These are phyloP conservation scores for Paracentrotus lividus DNA, from an alignment of 53 echinoderm and acorn worm species.

Conservation along the genomic window DNA sequence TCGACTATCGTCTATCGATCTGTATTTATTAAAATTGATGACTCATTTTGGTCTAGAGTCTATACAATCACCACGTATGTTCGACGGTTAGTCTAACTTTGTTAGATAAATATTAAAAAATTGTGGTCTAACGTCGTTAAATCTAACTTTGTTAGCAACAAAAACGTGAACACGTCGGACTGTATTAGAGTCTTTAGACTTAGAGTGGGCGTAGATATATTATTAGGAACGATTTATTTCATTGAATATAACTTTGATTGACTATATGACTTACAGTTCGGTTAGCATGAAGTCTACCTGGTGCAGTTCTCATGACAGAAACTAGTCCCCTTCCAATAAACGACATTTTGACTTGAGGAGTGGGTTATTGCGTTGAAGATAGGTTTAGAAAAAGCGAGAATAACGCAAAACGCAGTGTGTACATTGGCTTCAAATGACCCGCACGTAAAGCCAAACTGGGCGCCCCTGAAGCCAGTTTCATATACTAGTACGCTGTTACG, in stretches of 20 bases:
- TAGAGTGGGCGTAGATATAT: not conserved
- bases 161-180: not conserved
- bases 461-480: not conserved
- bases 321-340: constrained; percentile 31
- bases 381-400: not conserved
- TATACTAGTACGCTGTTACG: no score
- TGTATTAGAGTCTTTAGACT: no score
- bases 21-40: no score
- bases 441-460: not conserved
- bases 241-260: not conserved
- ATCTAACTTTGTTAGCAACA: no score
- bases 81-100: no score
- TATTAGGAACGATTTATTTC: not conserved
- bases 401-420: not conserved
- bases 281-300: not conserved
- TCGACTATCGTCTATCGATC: no score
- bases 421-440: not conserved
- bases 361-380: not conserved
- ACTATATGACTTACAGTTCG: constrained; percentile 4
- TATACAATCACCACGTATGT: no score
- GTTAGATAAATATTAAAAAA: no score
- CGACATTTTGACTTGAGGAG: not conserved
- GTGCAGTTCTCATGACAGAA: constrained; percentile 32
- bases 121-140: no score
- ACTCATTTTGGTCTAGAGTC: no score